These are phyloP conservation scores for Nephrotoma appendiculata DNA, from an alignment of 2,888 invertebrate genomes.

Conservation along the genomic window DNA sequence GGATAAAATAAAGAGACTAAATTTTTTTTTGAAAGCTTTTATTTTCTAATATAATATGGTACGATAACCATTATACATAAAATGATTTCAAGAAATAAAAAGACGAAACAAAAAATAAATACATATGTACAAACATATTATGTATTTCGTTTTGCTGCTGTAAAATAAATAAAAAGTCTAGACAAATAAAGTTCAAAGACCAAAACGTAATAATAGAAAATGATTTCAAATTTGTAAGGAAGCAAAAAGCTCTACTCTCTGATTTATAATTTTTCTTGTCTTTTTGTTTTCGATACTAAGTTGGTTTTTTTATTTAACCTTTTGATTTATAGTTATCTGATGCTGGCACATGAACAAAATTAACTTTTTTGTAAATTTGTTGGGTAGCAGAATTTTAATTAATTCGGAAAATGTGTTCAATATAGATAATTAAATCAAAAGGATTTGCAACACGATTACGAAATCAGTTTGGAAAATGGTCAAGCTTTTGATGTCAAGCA, in stretches of 20 bases:
- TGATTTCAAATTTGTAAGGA: not conserved
- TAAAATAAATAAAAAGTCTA: not conserved
- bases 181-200: not conserved
- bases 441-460: not conserved
- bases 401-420: not conserved
- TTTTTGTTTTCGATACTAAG: not conserved
- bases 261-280: not conserved
- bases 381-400: not conserved
- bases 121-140: not conserved
- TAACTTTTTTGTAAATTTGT: not conserved
- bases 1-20: not conserved
- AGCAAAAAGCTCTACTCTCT: not conserved
- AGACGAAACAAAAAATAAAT: not conserved
- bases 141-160: not conserved
- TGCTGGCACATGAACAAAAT: not conserved
- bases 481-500: too few species aligned
- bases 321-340: not conserved
- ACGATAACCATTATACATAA: not conserved
- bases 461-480: too few species aligned
- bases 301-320: not conserved
- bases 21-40: not conserved
- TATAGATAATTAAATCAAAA: not conserved
- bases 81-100: not conserved
- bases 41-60: not conserved
- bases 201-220: not conserved